These are phyloP conservation scores for Dipodomys merriami DNA, from an alignment of 2,113 vertebrate species.

Conservation along the genomic window DNA sequence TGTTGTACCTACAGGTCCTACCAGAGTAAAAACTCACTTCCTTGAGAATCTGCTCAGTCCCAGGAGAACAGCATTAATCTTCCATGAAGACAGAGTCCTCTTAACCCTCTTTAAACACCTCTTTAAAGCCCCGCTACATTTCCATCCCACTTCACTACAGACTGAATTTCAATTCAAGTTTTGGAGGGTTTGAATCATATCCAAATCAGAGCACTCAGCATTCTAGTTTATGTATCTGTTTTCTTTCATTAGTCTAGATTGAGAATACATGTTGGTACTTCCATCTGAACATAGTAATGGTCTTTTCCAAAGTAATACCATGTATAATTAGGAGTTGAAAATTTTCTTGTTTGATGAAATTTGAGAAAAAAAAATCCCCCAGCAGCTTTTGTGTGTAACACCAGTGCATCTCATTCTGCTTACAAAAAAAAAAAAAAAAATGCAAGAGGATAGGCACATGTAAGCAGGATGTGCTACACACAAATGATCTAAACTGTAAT, in stretches of 20 bases:
- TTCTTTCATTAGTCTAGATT: not conserved
- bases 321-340: conserved; percentile 37
- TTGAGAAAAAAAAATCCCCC: conserved; percentile 21
- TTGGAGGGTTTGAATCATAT: not conserved
- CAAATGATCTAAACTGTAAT: conserved; percentile 35
- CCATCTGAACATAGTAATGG: not conserved
- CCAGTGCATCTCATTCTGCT: not conserved
- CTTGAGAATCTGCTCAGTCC: not conserved
- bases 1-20: not conserved
- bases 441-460: not conserved
- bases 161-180: not conserved
- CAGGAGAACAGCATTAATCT: not conserved
- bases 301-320: conserved; percentile 29
- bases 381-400: not conserved
- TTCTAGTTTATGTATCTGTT: not conserved
- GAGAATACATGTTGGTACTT: not conserved
- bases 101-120: not conserved
- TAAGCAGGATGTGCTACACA: not conserved
- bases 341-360: conserved; percentile 34
- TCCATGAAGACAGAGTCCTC: not conserved
- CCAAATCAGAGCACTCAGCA: not conserved
- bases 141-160: not conserved
- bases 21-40: not conserved
- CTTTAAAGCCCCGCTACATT: not conserved
- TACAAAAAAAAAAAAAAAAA: not conserved